Evolutionary conservation across 2,113 vertebrate species (phyloP).

Genomic region (Callaeas wilsoni): DNA sequence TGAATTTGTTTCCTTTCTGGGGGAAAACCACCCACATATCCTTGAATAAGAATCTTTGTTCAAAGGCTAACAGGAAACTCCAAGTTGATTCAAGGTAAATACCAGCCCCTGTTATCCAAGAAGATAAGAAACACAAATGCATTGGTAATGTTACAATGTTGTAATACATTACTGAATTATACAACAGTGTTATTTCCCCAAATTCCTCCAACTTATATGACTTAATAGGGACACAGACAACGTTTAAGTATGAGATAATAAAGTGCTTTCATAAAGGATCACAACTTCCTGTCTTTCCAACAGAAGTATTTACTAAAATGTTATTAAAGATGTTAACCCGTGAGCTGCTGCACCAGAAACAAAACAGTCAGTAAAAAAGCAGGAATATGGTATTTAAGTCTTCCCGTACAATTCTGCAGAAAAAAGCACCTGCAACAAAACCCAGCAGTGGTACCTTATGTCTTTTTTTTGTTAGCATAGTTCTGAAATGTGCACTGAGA

Average conservation of each 20-base stretch:
- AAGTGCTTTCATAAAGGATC: conserved; percentile 27
- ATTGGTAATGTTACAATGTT: not conserved
- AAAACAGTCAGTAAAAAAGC: not conserved
- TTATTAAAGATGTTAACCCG: not conserved
- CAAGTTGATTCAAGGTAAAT: not conserved
- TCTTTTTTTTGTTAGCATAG: not conserved
- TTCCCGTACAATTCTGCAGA: not conserved
- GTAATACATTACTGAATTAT: not conserved
- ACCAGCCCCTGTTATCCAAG: not conserved
- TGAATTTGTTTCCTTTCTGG: not conserved
- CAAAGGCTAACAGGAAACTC: not conserved
- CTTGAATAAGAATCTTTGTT: not conserved
- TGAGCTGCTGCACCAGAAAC: not conserved
- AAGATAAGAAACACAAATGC: not conserved
- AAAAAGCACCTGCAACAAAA: not conserved
- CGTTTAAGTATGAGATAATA: not conserved
- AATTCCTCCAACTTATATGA: not conserved
- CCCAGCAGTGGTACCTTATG: not conserved
- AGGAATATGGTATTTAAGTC: not conserved
- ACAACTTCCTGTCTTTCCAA: not conserved
- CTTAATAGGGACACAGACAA: not conserved
- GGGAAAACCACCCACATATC: not conserved
- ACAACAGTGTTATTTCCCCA: not conserved
- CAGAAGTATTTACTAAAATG: not conserved
- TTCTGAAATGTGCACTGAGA: not conserved